Evolutionary conservation across 1,140 invertebrate species (phyloP).

Genomic region (Xylocopa sonorina): DNA sequence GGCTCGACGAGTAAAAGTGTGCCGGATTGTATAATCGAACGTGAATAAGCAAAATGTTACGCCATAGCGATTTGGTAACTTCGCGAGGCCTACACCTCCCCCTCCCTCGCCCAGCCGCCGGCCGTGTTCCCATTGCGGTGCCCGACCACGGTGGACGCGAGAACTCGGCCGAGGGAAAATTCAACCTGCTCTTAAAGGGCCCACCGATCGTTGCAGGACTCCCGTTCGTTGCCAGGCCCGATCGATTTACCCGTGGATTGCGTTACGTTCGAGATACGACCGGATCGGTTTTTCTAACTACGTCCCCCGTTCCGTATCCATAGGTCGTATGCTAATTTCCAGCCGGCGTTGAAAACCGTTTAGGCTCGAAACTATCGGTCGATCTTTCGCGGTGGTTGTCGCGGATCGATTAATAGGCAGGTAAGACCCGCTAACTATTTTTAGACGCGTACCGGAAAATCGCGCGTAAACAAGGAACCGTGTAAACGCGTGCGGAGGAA

Average conservation of each 20-base stretch:
- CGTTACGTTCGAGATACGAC: conserved; percentile 8
- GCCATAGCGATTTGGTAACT: conserved; percentile 82
- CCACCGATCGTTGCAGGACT: conserved; percentile 19
- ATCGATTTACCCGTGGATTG: conserved; percentile 43
- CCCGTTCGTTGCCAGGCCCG: conserved; percentile 4
- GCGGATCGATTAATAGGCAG: no score
- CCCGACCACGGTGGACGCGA: conserved; percentile 34
- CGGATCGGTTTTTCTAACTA: not conserved
- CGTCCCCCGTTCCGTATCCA: not conserved
- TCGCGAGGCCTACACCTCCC: no score
- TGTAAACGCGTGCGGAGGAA: no score
- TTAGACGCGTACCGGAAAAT: no score
- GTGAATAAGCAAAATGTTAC: conserved; percentile 83
- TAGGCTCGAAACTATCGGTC: no score
- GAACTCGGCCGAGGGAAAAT: conserved; percentile 53
- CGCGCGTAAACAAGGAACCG: no score
- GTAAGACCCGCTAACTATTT: no score
- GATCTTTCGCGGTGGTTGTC: no score
- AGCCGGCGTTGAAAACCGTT: not conserved
- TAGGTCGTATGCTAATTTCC: not conserved
- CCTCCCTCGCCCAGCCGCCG: conserved; percentile 66
- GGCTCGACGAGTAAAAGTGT: conserved; percentile 78
- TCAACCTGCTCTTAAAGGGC: conserved; percentile 45
- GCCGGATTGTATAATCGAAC: conserved; percentile 83
- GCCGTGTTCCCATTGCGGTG: conserved; percentile 76